Conservation (phyloP, 2,888 invertebrate genomes). For the Camponotus fellah region DNA sequence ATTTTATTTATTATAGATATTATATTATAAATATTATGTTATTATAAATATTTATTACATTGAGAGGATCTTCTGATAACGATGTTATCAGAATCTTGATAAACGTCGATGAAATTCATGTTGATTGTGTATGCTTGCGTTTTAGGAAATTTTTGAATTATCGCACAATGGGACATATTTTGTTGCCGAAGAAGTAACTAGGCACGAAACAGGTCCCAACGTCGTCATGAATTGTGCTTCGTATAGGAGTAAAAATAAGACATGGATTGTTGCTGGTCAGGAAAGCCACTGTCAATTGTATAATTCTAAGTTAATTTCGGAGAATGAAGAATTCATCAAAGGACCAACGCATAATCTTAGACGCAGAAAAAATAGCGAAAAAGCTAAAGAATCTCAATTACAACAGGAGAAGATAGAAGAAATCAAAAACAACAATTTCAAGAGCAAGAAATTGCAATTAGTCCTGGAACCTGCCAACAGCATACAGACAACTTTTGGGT, state of each 20-base stretch:
- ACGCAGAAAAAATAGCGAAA: slow-evolving; percentile 86
- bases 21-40: no score
- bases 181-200: slow-evolving; percentile 94
- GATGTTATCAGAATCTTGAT: not conserved
- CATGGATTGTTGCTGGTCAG: slow-evolving; percentile 95
- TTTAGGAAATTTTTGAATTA: slow-evolving; percentile 97
- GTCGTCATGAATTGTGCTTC: slow-evolving; percentile 97
- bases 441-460: slow-evolving; percentile 89
- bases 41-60: not conserved
- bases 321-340: slow-evolving; percentile 87
- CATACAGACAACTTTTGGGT: slow-evolving; percentile 95
- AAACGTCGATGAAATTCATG: not conserved
- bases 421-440: slow-evolving; percentile 77
- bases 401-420: slow-evolving; percentile 73
- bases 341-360: slow-evolving; percentile 85
- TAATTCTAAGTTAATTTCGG: slow-evolving; percentile 85
- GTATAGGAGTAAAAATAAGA: slow-evolving; percentile 90
- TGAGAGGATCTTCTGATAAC: not conserved
- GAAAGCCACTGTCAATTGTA: slow-evolving; percentile 97
- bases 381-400: slow-evolving; percentile 57
- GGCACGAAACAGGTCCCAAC: slow-evolving; percentile 95
- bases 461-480: slow-evolving; percentile 92
- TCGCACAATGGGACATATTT: slow-evolving; percentile 94
- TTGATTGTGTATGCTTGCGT: slow-evolving; percentile 59
- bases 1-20: no score